Base-by-base conservation (phyloP, 2,888 invertebrate species). In the Malthinus flaveolus region DNA sequence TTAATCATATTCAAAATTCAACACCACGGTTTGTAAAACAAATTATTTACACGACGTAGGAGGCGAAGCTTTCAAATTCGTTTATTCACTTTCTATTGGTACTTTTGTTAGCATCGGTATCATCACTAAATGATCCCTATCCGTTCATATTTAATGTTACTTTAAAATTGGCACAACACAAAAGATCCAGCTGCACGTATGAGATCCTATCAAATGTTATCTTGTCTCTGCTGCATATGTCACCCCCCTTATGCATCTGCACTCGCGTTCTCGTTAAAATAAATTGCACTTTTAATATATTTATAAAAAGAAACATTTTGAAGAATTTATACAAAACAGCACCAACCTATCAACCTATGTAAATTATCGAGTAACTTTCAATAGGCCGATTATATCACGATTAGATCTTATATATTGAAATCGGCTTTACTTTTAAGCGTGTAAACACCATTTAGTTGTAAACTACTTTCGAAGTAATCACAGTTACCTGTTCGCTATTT, bases 151-250 rank as follows among this genome's bases (percentile, higher is more conserved):
- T 74, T 75, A 73, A 74, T 73, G 75, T 74, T 73, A 73, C 71
- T 74, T 74, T 72, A 74, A 74, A 73, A 72, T 75, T 72, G 72
- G 69, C 70, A 72, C 67, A 71, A 68, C 67, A 71, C 71, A 72
- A 72, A 69, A 66, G 67, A 23, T 66, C 72, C 75, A 76, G 75
- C 75, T 76, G 75, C 74, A 67, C 63, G 73, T 69, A 70, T 67
- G 71, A 71, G 73, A 75, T 75, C 68, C 71, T 74, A 75, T 75
- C 75, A 68, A 68, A 62, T 66, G 67, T 67, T 74, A 73, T 75
- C 73, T 75, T 72, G 73, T 74, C 74, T 67, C 68, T 59, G 66
- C 69, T 23, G 71, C 74, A 74, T 73, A 74, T 75, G 75, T 73
- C 74, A 74, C 72, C 68, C 65, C 56, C 62, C 64, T 68, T 66